Conservation (phyloP, 2,113 vertebrate genomes). For the Bubo blakistoni region DNA sequence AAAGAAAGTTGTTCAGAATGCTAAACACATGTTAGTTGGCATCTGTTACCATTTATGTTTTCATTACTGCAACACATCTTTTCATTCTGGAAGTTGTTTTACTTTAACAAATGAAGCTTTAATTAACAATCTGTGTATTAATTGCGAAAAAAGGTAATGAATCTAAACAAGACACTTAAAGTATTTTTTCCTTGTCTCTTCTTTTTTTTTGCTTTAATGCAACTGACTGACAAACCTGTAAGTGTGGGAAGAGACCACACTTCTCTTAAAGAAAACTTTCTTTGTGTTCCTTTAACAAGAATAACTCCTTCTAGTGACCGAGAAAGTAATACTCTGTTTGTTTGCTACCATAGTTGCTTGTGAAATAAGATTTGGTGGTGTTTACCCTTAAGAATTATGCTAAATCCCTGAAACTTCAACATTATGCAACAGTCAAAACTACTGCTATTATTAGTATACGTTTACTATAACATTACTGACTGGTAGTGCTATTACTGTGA, state of each 20-base stretch:
- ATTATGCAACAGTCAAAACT: background rate
- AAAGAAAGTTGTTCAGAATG: background rate
- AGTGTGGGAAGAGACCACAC: fast-evolving
- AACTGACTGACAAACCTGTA: background rate
- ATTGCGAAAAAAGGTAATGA: constrained; percentile 10
- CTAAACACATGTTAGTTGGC: background rate
- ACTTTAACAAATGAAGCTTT: background rate
- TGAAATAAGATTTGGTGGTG: background rate
- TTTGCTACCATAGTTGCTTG: background rate
- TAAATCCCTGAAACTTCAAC: background rate
- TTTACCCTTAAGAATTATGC: background rate
- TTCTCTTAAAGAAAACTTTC: background rate
- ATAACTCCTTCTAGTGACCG: background rate
- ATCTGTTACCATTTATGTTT: background rate
- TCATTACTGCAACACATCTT: background rate
- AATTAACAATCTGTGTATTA: background rate
- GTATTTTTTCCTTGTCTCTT: background rate
- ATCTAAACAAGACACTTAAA: background rate
- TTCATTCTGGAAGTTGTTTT: background rate
- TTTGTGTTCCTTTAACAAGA: background rate
- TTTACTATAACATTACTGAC: background rate
- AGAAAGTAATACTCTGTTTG: background rate
- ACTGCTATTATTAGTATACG: background rate
- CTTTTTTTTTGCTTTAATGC: background rate
- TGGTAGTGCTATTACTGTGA: background rate